Evolutionary conservation across 2,113 vertebrate genomes (phyloP).

Genomic region (Beaufortia kweichowensis): DNA sequence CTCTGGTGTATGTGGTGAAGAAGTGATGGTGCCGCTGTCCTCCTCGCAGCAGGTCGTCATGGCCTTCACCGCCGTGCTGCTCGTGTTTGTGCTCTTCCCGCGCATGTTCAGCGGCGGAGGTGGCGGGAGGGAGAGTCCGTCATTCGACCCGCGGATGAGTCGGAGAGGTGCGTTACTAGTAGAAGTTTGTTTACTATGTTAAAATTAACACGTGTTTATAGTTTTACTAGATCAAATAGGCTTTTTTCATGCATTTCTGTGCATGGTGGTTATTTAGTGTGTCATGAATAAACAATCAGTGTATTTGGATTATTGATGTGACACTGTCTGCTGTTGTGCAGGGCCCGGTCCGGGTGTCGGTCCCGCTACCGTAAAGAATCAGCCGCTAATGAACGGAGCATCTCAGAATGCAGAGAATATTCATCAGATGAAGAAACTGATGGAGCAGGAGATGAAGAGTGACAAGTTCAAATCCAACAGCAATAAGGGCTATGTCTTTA

Average conservation of each 20-base stretch:
- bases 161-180: not conserved
- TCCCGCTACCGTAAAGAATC: conserved; percentile 53
- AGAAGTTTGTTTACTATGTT: not conserved
- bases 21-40: conserved; percentile 37
- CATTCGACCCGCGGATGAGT: conserved; percentile 21
- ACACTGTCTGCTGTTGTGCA: not conserved
- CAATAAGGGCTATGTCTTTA: conserved; percentile 83
- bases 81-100: conserved; percentile 35
- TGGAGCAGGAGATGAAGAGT: conserved; percentile 82
- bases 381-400: conserved; percentile 61
- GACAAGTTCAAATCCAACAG: conserved; percentile 77
- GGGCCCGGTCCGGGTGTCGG: conserved; percentile 46
- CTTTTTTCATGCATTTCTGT: too few species aligned
- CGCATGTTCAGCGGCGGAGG: conserved; percentile 30
- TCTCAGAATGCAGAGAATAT: conserved; percentile 67
- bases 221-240: not conserved
- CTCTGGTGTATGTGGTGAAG: not conserved
- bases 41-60: conserved; percentile 44
- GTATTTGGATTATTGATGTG: not conserved
- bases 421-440: conserved; percentile 82
- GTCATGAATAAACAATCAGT: not conserved
- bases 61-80: conserved; percentile 40
- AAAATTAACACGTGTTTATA: too few species aligned
- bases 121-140: not conserved
- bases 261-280: too few species aligned